phyloP scores from a whole-genome alignment of 1,140 invertebrate genomes.

The Tetragonula clypearis region DNA sequence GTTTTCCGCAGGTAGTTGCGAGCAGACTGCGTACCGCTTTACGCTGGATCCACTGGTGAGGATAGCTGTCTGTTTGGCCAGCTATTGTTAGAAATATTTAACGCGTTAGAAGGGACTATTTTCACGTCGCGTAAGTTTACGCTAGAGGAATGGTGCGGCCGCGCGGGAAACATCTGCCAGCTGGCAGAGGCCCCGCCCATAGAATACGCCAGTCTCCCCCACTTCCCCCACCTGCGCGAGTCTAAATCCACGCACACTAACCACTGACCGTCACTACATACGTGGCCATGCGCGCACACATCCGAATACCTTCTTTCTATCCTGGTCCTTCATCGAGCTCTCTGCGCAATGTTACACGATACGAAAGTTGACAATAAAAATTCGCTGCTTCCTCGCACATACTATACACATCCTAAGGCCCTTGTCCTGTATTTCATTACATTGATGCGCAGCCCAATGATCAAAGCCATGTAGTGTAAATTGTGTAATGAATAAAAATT shows the following conservation, averaged over 20 bases:
- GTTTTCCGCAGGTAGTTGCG: conserved; percentile 7
- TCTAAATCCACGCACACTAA: conserved; percentile 46
- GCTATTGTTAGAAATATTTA: conserved; percentile 57
- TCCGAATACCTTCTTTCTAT: conserved; percentile 34
- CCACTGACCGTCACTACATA: conserved; percentile 38
- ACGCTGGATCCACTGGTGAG: not conserved
- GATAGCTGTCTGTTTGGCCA: not conserved
- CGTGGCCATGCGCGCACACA: conserved; percentile 21
- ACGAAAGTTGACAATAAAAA: conserved; percentile 52
- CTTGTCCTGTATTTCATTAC: not conserved
- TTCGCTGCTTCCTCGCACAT: conserved; percentile 24
- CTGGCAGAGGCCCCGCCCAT: conserved; percentile 82
- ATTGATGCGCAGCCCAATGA: not conserved
- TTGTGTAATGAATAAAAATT: not conserved
- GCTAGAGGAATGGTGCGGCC: conserved; percentile 74
- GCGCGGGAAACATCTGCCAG: conserved; percentile 84
- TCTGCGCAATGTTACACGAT: conserved; percentile 34
- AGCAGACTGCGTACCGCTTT: not conserved
- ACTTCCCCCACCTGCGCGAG: conserved; percentile 57
- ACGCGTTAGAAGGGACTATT: conserved; percentile 71
- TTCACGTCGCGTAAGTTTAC: conserved; percentile 79
- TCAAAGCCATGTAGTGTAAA: not conserved
- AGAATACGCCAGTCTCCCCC: conserved; percentile 69
- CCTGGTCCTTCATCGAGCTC: conserved; percentile 37
- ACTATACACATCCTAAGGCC: conserved; percentile 17